Conservation (phyloP, 2,113 vertebrate genomes). For the Larimichthys polyactis region DNA sequence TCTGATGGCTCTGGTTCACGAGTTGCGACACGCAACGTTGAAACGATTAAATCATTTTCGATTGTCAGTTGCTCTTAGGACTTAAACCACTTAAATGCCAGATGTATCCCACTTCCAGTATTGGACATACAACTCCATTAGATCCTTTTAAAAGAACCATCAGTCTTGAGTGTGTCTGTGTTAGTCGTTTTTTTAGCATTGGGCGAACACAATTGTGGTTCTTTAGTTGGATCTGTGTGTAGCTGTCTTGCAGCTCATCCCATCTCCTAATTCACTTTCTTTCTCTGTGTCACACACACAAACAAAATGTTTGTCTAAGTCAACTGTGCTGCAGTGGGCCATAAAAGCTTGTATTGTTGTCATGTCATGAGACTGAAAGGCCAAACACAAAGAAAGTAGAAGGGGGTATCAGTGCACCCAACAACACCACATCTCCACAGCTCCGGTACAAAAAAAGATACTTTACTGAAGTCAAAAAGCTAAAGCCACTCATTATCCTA, state of each 20-base stretch:
- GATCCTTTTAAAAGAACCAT: not conserved
- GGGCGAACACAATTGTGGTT: conserved; percentile 14
- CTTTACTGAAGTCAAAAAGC: conserved; percentile 56
- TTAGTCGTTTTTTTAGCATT: conserved; percentile 1
- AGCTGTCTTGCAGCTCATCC: conserved; percentile 22
- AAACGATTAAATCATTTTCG: not conserved
- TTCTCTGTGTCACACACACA: conserved; percentile 29
- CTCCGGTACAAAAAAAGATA: conserved; percentile 38
- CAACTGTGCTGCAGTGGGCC: conserved; percentile 39
- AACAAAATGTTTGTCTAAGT: conserved; percentile 55
- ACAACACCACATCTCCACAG: conserved; percentile 48
- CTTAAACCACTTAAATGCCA: not conserved
- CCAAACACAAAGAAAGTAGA: conserved; percentile 51
- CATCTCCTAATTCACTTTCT: conserved; percentile 35
- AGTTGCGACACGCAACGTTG: no score
- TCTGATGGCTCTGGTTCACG: not conserved
- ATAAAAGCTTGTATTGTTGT: conserved; percentile 61
- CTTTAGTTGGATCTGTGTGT: conserved; percentile 7
- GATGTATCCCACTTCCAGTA: not conserved
- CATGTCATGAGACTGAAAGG: conserved; percentile 49
- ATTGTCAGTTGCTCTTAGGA: not conserved
- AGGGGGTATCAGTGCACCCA: conserved; percentile 36
- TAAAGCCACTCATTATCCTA: conserved; percentile 66
- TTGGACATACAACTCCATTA: not conserved
- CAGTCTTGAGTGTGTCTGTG: not conserved